Evolutionary conservation across 2,113 vertebrate genomes (phyloP), one percentile per base, ranked within the genome.

Genomic region (Charadrius vociferus): DNA sequence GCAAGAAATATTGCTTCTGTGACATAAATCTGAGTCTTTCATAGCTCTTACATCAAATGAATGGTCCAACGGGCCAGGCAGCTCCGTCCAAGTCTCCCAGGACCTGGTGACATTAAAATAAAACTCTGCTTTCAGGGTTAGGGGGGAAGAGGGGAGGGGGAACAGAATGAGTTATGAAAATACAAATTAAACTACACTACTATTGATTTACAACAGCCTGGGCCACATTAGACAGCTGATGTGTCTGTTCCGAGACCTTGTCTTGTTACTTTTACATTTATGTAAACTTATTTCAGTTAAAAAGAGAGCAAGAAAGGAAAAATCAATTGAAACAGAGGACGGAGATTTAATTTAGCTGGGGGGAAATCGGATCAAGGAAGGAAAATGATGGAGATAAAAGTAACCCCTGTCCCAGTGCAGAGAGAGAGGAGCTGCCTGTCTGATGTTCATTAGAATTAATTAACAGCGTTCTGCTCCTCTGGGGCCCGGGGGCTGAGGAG

Each of bases 401-500:
- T 71, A 93, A 94, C 83, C 90, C 72, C 81, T 92, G 83, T 91
- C 67, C 88, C 80, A 94, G 1, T 20, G 14, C 22, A 83, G 75
- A 80, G 30, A 81, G 65, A 92, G 52, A 70, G 11, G 32, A 81
- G 65, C 90, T 86, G 53, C 15, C 45, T 82, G 58, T 12, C 94
- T 95, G 74, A 77, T 88, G 50, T 92, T 96, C 89, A 95, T 98
- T 95, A 97, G 92, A 96, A 94, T 95, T 97, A 98, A 97, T 96
- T 97, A 97, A 92, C 63, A 86, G 32, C 2, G 9, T 82, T 93
- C 80, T 73, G 50, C 37, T 96, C 74, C 50, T 82, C 50, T 77
- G 91, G 63, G 82, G 79, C 65, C 41, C 2, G 6, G 34, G 23
- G 45, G 70, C n/a, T 86, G 73, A 61, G 74, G 20, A 77, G 68